Percentiles rank a stretch among this genome's conserved stretches.
Evolutionary conservation across 2,797 vertebrate species (phyloP).

Genomic region (Cygnus olor): DNA sequence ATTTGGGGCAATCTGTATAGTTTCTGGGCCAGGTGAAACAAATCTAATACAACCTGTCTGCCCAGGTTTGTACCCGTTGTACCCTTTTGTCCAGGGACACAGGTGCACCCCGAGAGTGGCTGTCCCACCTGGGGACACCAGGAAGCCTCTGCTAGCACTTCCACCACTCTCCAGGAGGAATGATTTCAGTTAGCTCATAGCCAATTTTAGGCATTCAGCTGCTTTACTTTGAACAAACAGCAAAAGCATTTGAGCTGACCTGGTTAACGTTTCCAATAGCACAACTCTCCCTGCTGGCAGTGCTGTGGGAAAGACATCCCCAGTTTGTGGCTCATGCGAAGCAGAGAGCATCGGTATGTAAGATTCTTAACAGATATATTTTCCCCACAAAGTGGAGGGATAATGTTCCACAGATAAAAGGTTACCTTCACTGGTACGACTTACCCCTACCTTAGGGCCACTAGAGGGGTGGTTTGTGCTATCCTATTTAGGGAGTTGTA

Average conservation of each 20-base stretch:
- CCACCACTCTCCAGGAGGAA: background rate
- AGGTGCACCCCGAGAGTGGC: background rate
- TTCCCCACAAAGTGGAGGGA: background rate
- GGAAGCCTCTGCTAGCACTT: background rate
- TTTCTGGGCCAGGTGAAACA: background rate
- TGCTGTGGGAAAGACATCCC: fast-evolving
- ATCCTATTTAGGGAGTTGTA: fast-evolving
- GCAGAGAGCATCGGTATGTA: background rate
- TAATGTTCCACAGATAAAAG: background rate
- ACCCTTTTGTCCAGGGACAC: background rate
- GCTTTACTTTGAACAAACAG: background rate
- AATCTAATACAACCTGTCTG: background rate
- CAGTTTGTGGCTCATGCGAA: background rate
- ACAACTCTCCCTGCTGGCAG: background rate
- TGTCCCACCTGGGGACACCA: background rate
- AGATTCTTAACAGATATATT: background rate
- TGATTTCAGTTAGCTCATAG: background rate
- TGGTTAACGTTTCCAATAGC: fast-evolving
- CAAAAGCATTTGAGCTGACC: background rate
- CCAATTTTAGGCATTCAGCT: background rate
- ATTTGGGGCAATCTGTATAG: background rate
- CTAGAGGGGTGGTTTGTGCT: background rate
- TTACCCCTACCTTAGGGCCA: background rate
- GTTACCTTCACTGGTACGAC: background rate
- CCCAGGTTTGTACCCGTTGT: background rate